These are phyloP conservation scores for Glaucidium brasilianum DNA, from an alignment of 2,113 vertebrate species.

Conservation along the genomic window DNA sequence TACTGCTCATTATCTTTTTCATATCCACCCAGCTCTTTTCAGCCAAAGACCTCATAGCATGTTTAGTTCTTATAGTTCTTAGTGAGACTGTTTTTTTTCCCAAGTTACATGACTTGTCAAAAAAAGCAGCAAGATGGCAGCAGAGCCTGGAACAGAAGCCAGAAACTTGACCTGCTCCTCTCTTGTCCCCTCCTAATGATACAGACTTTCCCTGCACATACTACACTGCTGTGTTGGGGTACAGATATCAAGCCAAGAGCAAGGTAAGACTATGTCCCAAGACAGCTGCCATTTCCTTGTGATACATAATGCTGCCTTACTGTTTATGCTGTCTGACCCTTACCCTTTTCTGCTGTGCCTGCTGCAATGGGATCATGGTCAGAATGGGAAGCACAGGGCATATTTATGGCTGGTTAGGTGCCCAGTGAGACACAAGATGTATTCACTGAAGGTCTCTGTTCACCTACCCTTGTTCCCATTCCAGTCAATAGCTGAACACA, in stretches of 20 bases:
- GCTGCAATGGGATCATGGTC: background rate
- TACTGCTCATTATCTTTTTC: background rate
- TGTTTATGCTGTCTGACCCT: background rate
- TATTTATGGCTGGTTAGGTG: background rate
- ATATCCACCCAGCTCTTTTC: background rate
- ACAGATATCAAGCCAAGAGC: background rate
- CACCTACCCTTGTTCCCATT: background rate
- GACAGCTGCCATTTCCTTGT: background rate
- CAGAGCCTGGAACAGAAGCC: background rate
- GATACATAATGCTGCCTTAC: background rate
- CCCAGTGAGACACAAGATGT: background rate
- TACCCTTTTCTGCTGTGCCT: background rate
- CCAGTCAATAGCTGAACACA: background rate
- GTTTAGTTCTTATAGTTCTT: background rate
- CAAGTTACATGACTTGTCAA: background rate
- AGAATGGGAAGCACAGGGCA: background rate
- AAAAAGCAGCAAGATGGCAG: slow-evolving; percentile 20
- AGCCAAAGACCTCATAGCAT: background rate
- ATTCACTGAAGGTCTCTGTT: background rate
- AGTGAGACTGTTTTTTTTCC: background rate
- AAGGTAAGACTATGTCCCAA: background rate
- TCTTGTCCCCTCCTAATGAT: background rate
- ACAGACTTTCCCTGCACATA: background rate
- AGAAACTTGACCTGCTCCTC: background rate
- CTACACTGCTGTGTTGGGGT: background rate